These are phyloP conservation scores for Papilio elwesi DNA, from an alignment of 2,888 invertebrate species.

Conservation along the genomic window DNA sequence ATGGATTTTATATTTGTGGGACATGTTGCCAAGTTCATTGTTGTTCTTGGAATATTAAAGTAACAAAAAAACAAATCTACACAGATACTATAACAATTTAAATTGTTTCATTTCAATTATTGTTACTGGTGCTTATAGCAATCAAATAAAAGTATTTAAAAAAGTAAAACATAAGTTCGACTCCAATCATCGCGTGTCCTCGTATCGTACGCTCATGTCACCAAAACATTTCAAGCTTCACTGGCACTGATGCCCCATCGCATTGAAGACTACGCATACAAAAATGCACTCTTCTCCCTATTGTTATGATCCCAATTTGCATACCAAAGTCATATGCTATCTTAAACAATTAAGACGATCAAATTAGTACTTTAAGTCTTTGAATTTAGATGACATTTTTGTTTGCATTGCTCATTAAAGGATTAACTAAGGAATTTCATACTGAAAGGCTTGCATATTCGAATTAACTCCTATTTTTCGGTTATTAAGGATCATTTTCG, in stretches of 20 bases:
- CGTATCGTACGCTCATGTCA: conserved; percentile 76
- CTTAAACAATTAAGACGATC: conserved; percentile 41
- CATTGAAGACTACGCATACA: conserved; percentile 44
- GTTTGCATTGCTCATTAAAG: conserved; percentile 44
- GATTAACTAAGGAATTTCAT: conserved; percentile 59
- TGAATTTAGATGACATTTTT: conserved; percentile 49
- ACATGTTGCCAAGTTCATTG: too few relatives aligned
- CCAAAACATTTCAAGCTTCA: conserved; percentile 81
- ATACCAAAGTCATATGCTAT: conserved; percentile 45
- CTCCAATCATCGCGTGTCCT: conserved; percentile 50
- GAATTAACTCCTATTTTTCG: conserved; percentile 46
- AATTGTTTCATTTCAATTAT: too few relatives aligned
- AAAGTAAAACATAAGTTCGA: conserved; percentile 38
- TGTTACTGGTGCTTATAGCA: too few relatives aligned
- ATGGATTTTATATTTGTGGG: too few relatives aligned
- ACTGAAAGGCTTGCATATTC: conserved; percentile 30
- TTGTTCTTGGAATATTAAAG: too few relatives aligned
- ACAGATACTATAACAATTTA: too few relatives aligned
- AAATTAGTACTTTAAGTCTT: conserved; percentile 46
- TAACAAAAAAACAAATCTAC: too few relatives aligned
- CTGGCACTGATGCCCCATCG: conserved; percentile 59
- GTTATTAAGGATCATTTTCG: conserved; percentile 48
- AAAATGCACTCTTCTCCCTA: conserved; percentile 48
- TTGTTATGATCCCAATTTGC: conserved; percentile 55
- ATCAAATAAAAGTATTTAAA: not conserved